Evolutionary conservation across 92 coral and sea anemone species (phyloP), one percentile per base, ranked within the genome.

Genomic region (Isaurus tuberculatus): DNA sequence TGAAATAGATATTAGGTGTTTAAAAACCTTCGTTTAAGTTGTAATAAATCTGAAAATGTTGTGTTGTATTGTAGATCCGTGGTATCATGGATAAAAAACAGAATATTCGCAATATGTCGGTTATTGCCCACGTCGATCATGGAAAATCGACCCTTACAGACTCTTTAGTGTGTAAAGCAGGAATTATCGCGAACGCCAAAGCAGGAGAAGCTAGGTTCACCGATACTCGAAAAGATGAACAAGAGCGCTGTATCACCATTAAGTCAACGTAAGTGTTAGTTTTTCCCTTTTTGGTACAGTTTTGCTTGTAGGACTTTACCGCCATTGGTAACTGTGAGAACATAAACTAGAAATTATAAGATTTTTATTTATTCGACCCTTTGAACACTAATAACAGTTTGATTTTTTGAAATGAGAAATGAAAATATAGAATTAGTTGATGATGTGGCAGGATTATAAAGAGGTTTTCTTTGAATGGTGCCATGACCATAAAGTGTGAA

Each of bases 81-180:
- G 85, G 61, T 61, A 94, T 95, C 88, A 95, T 95, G 98, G 98
- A 95, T 73, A 95, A 94, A 65, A 95, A 95, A 83, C 86, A 91
- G 32, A 95, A 95, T 80, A 95, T 95, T 86, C 88, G 98, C 22
- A 95, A 95, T 83, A 95, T 95, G 98, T 95, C 98, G 27, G 98
- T 95, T 44, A 95, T 95, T 90, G 98, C 98, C 53, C 98, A 95
- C 87, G 98, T 95, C 68, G 98, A 95, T 67, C 98, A 95, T 87
- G 98, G 98, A 32, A 95, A 95, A 84, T 95, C 98, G 10, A 95
- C 98, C 1, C 88, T 95, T 42, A 95, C 98, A 1, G 98, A 95
- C 74, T 95, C 98, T 25, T 84, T 95, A 70, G 98, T 95, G 44
- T 91, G 98, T 70, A 95, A 95, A 80, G 98, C 98, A 33, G 98